Conservation (phyloP, 1,140 invertebrate species). For the Drosophila athabasca region DNA sequence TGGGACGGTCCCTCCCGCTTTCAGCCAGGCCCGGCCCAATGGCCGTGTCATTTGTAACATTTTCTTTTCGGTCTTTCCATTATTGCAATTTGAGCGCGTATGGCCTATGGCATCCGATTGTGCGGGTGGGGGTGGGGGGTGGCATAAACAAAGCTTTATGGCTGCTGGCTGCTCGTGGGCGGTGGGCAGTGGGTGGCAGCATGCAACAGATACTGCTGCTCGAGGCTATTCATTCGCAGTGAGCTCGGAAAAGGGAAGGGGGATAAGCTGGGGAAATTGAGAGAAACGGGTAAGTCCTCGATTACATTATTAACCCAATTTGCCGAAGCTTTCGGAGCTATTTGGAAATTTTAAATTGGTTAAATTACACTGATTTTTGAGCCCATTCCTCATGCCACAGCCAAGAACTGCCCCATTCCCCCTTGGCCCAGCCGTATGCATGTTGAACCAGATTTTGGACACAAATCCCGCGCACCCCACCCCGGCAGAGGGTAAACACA, state of each 20-base stretch:
- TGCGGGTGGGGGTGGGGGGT: conserved; percentile 15
- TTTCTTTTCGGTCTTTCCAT: conserved; percentile 29
- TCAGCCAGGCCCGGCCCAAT: conserved; percentile 39
- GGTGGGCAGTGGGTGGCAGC: background rate
- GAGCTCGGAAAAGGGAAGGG: background rate
- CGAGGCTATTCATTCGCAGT: background rate
- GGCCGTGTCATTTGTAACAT: conserved; percentile 74
- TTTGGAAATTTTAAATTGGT: background rate
- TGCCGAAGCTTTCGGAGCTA: background rate
- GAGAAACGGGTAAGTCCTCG: conserved; percentile 2
- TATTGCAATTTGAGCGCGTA: conserved; percentile 58
- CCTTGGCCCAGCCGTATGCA: conserved; percentile 31
- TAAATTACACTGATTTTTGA: too few relatives aligned
- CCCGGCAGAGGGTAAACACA: conserved; percentile 27
- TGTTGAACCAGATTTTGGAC: conserved; percentile 57
- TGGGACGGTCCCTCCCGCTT: conserved; percentile 23
- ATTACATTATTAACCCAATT: conserved; percentile 13
- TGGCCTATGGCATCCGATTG: conserved; percentile 2
- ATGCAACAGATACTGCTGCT: conserved; percentile 57
- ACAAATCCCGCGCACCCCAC: conserved; percentile 48
- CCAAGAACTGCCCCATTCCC: conserved; percentile 17
- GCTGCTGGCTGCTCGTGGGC: conserved; percentile 4
- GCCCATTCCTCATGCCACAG: background rate
- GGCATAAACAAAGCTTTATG: conserved; percentile 48
- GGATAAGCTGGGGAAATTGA: background rate